These are phyloP conservation scores for Gnathonemus longibarbis DNA, from an alignment of 2,113 vertebrate genomes.

Conservation along the genomic window DNA sequence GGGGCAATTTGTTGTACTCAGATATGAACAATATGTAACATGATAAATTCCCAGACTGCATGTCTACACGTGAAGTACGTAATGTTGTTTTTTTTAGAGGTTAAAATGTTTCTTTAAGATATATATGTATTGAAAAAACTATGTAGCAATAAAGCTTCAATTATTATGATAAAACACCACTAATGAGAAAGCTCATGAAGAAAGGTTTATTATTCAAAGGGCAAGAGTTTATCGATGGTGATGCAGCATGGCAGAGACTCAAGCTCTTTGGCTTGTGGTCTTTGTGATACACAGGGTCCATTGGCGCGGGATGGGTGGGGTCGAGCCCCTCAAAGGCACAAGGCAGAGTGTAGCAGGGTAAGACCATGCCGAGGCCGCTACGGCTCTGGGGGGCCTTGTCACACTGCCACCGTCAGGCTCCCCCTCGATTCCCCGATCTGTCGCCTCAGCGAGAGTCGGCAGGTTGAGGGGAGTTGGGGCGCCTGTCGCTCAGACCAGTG, in stretches of 20 bases:
- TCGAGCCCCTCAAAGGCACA: not conserved
- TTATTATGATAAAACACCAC: not conserved
- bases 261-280: not conserved
- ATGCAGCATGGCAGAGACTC: not conserved
- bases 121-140: not conserved
- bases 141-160: not conserved
- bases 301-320: not conserved
- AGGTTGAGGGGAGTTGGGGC: not conserved
- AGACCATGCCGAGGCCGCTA: not conserved
- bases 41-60: slow-evolving; percentile 10
- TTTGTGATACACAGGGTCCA: not conserved
- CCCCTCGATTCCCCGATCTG: not conserved
- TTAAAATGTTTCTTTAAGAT: not conserved
- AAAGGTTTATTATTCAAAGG: not conserved
- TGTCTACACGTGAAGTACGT: not conserved
- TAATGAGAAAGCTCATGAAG: not conserved
- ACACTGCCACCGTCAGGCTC: not conserved
- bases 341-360: not conserved
- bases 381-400: not conserved
- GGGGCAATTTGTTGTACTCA: slow-evolving; percentile 1
- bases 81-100: not conserved
- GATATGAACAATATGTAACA: slow-evolving; percentile 6
- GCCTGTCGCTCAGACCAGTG: not conserved
- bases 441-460: not conserved
- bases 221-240: not conserved